Base-by-base conservation (phyloP, 2,888 invertebrate genomes). In the Trisateles emortualis region DNA sequence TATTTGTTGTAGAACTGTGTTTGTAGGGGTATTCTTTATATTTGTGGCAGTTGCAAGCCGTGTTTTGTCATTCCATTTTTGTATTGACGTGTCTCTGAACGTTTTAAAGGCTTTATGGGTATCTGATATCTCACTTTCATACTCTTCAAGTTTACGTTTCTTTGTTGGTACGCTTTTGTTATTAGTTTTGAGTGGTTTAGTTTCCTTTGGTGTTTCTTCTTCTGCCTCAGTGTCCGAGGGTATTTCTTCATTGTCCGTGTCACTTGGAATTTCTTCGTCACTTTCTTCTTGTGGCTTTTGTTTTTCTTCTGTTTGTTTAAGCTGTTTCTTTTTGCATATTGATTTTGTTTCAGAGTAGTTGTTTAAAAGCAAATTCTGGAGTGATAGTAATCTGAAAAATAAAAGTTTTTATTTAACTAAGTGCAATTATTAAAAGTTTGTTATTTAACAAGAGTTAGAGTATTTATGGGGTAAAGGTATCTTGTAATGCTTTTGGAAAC, bases 1-100 rank as follows among this genome's bases (percentile, higher is more conserved):
- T 68, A 99, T 97, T 89, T 98, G 97, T 73, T 96, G 96, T 3
- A 96, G 82, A 10, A 96, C 89, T 72, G 95, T 96, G 83, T 89
- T 96, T 43, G 91, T 94, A 70, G 91, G 95, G 61, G 95, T 91
- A 69, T 88, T 93, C 72, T 94, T 95, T 6, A 95, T 90, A 72
- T 94, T 95, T 5, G 95, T 94, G n/a, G 94, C 93, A 9, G 95
- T 93, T 0, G 96, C 93, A 26, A 97, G 86, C 64, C 96, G 94
- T 0, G 98, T 99, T 86, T 98, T 98, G 59, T 98, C 98, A 86
- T 98, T 96, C 99, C 99, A 99, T 83, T 98, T 98, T 70, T 97
- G 96, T 56, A 99, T 96, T 6, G 96, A 96, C 0, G 94, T 87
- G 78, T 98, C 95, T 80, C 98, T 95, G 75, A 96, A 97, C 5